Base-by-base conservation (phyloP, 2,113 vertebrate genomes). In the Entelurus aequoreus region DNA sequence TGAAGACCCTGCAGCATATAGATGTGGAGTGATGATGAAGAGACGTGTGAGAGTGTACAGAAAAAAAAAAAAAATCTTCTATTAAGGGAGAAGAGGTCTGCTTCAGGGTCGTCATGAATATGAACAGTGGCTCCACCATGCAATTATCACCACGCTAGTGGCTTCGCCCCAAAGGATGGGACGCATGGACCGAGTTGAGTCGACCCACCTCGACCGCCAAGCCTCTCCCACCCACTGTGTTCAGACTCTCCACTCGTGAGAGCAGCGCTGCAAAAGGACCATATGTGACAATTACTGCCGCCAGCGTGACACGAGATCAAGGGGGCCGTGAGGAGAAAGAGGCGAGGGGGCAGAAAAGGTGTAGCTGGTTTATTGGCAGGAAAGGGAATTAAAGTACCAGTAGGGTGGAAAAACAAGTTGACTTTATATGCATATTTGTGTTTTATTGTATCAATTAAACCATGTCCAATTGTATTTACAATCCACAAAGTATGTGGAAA, bases 221-320 rank as follows among this genome's bases (percentile, higher is more conserved):
- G 65, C 71, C 66, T 74, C 65, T 70, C 66, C 82, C 81, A 62
- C 82, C 77, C 70, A 69, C 87, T 62, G 70, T 0, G 68, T 63
- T 71, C 70, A 68, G 44, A 62, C 76, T 72, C 79, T 82, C 79
- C 67, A 84, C 71, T 76, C 62, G 62, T 71, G 72, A 82, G 78
- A 72, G 74, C 5, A 62, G 64, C 53, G 66, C 75, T 51, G 70
- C 71, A 55, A 71, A 72, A 76, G 75, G 69, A 71, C 72, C 78
- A 66, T 28, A 28, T 73, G 71, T 66, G 81, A 84, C 79, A 81
- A 83, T 84, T 82, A 84, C 72, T 77, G 70, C 76, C 71, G 51
- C 82, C 80, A 81, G 78, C 69, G 62, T 72, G 72, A 75, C 78
- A 79, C 65, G 36, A 80, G 83, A 84, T 88, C 81, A 84, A 82